Percentiles rank a stretch among this genome's conserved stretches.
phyloP scores from a whole-genome alignment of 2,888 invertebrate genomes.

The Pristionchus japonicus region DNA sequence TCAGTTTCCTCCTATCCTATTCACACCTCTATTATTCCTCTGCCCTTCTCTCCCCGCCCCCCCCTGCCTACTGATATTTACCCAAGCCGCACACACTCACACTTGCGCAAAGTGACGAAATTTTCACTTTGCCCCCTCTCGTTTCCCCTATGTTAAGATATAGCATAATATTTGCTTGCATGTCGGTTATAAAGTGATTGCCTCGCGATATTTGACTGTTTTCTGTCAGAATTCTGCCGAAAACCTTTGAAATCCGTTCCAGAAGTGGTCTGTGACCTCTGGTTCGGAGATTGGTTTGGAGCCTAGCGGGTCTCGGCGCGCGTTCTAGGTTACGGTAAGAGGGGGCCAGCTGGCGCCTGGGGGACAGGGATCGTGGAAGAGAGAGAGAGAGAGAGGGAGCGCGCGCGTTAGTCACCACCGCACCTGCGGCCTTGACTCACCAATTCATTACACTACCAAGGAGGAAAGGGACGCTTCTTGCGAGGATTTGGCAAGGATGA shows the following conservation, averaged over 20 bases:
- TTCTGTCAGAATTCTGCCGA: neutral
- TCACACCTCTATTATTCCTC: neutral
- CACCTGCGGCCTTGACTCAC: neutral
- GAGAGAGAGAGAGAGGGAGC: too few relatives aligned
- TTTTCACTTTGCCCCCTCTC: neutral
- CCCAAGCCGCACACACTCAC: neutral
- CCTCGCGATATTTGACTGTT: neutral
- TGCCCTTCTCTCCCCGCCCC: slow-evolving; percentile 5
- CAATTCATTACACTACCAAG: neutral
- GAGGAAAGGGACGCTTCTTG: neutral
- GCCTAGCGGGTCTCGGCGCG: neutral
- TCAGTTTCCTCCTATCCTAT: neutral
- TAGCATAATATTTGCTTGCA: neutral
- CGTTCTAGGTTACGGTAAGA: neutral
- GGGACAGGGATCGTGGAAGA: neutral
- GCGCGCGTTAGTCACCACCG: neutral
- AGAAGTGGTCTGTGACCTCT: neutral
- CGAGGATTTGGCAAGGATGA: neutral
- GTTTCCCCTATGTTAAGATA: neutral
- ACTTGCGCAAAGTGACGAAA: slow-evolving; percentile 14
- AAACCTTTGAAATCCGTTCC: too few relatives aligned
- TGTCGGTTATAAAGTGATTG: slow-evolving; percentile 9
- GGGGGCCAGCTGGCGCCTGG: neutral
- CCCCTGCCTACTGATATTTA: neutral
- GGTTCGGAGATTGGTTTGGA: neutral